A percentile compares a stretch with the other conserved stretches of the same genome.
phyloP scores from a whole-genome alignment of 2,113 vertebrate genomes.

The Perca schrenkii region DNA sequence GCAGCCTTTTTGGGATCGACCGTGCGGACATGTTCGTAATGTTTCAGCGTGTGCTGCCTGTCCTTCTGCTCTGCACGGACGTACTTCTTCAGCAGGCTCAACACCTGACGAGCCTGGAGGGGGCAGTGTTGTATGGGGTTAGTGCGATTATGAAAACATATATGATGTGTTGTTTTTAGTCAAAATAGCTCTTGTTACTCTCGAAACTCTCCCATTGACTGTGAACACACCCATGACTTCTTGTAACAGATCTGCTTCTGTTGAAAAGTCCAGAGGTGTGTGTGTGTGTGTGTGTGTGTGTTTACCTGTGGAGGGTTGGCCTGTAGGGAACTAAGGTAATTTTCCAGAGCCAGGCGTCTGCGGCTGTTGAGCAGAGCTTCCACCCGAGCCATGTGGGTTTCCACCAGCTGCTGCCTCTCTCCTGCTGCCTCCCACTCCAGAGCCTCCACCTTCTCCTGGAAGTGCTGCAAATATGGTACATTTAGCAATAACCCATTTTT shows the following conservation, averaged over 20 bases:
- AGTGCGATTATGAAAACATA: not conserved
- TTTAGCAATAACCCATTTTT: not conserved
- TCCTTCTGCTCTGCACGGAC: conserved; percentile 96
- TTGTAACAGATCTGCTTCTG: not conserved
- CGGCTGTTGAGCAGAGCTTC: conserved; percentile 95
- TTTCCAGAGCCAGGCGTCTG: conserved; percentile 92
- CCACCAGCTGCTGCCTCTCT: conserved; percentile 97
- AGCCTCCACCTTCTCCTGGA: conserved; percentile 95
- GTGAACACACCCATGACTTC: not conserved
- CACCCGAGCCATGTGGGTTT: conserved; percentile 96
- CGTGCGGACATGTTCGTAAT: conserved; percentile 93
- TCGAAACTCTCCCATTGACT: not conserved
- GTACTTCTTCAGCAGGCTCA: conserved; percentile 92
- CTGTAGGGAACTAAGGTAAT: conserved; percentile 92
- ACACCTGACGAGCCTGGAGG: conserved; percentile 91
- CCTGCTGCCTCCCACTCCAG: conserved; percentile 95
- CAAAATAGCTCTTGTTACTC: not conserved
- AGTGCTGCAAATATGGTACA: conserved; percentile 85
- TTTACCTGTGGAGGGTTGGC: conserved; percentile 90
- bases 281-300: not conserved
- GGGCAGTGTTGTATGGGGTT: not conserved
- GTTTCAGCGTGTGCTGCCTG: conserved; percentile 93
- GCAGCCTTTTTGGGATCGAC: conserved; percentile 96
- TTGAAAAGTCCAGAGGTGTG: conserved; percentile 2
- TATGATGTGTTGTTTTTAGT: not conserved